These are phyloP conservation scores for Drosophila lacicola DNA, from an alignment of 2,888 invertebrate species.

Conservation along the genomic window DNA sequence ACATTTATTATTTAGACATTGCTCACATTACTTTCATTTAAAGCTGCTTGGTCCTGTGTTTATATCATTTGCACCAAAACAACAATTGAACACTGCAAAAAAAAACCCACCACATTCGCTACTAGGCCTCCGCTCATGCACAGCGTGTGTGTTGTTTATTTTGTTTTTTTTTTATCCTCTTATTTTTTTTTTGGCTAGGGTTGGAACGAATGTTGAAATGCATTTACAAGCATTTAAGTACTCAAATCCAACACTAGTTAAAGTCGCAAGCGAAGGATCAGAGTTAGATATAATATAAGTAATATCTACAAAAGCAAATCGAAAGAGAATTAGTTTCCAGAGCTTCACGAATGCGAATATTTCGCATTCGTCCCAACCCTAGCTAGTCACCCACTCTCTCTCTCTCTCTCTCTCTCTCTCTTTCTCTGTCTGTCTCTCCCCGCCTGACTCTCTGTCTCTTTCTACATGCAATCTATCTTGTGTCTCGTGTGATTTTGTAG, in stretches of 20 bases:
- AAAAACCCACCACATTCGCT: conserved; percentile 7
- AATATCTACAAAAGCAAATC: background rate
- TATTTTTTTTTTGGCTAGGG: conserved; percentile 31
- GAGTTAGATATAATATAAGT: background rate
- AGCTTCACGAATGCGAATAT: conserved; percentile 40
- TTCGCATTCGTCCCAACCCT: conserved; percentile 57
- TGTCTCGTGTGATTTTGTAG: conserved; percentile 83
- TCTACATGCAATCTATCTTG: conserved; percentile 64
- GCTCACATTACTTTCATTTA: conserved; percentile 34
- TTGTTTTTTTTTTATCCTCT: background rate
- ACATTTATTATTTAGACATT: conserved; percentile 16
- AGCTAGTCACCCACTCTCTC: conserved; percentile 23
- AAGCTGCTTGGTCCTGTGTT: conserved; percentile 60
- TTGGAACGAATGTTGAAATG: conserved; percentile 48
- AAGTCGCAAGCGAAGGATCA: conserved; percentile 5
- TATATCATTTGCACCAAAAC: conserved; percentile 57
- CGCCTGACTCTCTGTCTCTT: conserved; percentile 37
- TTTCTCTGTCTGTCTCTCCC: conserved; percentile 36
- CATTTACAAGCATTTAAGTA: conserved; percentile 12
- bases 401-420: conserved; percentile 20
- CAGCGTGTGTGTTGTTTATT: conserved; percentile 21
- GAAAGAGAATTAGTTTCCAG: background rate
- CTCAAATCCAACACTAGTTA: conserved; percentile 26
- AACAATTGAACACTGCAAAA: conserved; percentile 25
- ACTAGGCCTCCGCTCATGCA: conserved; percentile 24